Base-by-base conservation (phyloP, 2,888 invertebrate species). In the Hydropsyche betteni region DNA sequence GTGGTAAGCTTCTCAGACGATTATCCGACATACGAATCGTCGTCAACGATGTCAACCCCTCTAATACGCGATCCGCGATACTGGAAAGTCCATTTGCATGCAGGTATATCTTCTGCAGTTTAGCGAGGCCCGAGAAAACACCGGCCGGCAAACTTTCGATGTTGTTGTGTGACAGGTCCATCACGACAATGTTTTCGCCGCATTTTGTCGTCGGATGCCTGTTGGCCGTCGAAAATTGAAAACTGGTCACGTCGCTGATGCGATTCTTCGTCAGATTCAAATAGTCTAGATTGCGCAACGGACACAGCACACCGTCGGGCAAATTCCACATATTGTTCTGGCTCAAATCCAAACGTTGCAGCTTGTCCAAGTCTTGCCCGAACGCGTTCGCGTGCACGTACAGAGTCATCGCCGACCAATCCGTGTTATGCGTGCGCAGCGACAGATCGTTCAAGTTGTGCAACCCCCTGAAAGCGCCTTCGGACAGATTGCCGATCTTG, bases 291-390 rank as follows among this genome's bases (percentile, higher is more conserved):
- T 92, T 91, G 80, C 91, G 89, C 75, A 94, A 84, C n/a, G 93
- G 90, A 82, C 94, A 94, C 75, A 94, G 86, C 24, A 92, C 91
- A 74, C 92, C 93, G 81, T 93, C 92, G 69, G 94, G 94, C 81
- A 94, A 88, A 80, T 89, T 90, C 89, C 93, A 91, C 89, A 94
- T 93, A 84, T 94, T 93, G 84, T 94, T 94, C 84, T 93, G 91
- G 79, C 92, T 92, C 14, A 94, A 85, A 84, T 94, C 94, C 80
- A 94, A 86, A 80, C 91, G 88, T 83, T 93, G 93, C 78, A 94
- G 86, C 80, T 92, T 89, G 79, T 90, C 89, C 16, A 94, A 89
- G 81, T 93, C 93, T 81, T 92, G 90, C 78, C 91, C 90, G 83
- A 94, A 93, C 53, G 93, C 92, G 73, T 92, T 90, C 14, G 90